Base-by-base conservation (phyloP, 1,140 invertebrate species). In the Micrasema longulum region DNA sequence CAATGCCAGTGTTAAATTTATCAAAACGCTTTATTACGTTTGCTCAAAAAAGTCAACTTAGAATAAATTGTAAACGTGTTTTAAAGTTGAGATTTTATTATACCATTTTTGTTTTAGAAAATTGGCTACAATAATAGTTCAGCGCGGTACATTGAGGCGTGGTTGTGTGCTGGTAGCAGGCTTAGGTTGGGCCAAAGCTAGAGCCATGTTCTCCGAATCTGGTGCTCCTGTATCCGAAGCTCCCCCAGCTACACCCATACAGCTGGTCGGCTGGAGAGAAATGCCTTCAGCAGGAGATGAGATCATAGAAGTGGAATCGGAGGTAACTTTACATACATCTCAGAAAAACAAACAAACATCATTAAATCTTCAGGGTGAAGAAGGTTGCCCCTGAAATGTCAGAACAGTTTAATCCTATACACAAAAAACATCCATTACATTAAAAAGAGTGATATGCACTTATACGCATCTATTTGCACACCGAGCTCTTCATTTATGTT, bases 241-340 rank as follows among this genome's bases (percentile, higher is more conserved):
- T 0, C 83, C 87, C 9, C 95, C 97, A 0, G 89, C 93, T 0
- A 91, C 91, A 4, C 94, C 97, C 0, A 94, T 94, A 3, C 91
- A 96, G 81, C 89, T 99, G 22, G 88, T 94, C 38, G 96, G 96
- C 12, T 98, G 96, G 96, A 88, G 89, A 74, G 90, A 92, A 38
- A 80, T 98, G 66, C 97, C 97, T 0, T 79, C 88, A 14, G 93
- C 95, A 50, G 97, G 97, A 0, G 95, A 97, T 77, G 83, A 90
- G 68, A 89, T 98, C 43, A 80, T 97, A 6, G 91, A 98, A 87
- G 94, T 97, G 3, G 85, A 89, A 53, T 88, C 84, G 20, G 94
- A 97, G 84, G 86, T 87, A 71, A 74, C 38, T 0, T n/a, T n/a
- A 12, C 9, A 16, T 41, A n/a, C n/a, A n/a, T n/a, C n/a, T n/a